Conservation (phyloP, 2,888 invertebrate genomes). For the Sympetrum striolatum region DNA sequence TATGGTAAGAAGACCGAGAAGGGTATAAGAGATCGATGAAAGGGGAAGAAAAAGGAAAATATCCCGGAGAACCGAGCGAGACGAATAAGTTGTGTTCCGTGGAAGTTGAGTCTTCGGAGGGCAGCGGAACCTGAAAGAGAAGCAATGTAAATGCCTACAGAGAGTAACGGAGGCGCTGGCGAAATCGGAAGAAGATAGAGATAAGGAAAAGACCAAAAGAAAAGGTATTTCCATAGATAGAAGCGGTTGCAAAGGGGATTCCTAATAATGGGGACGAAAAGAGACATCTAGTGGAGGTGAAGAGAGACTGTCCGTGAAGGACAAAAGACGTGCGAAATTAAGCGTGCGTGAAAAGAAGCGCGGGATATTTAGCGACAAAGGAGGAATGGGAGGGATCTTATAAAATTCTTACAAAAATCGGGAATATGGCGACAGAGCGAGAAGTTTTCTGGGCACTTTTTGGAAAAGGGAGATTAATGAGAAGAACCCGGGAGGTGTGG, state of each 20-base stretch:
- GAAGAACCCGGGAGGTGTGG: not conserved
- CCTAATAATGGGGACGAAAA: not conserved
- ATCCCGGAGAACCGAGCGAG: not conserved
- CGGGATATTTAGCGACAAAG: not conserved
- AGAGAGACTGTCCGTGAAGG: not conserved
- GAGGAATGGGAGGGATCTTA: not conserved
- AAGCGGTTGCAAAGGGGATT: not conserved
- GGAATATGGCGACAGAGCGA: conserved; percentile 27
- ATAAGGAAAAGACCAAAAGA: not conserved
- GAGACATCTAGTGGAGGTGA: not conserved
- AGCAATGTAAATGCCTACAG: not conserved
- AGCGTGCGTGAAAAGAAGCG: conserved; percentile 35
- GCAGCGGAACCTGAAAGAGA: conserved; percentile 23
- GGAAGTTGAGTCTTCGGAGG: conserved; percentile 9
- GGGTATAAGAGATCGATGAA: not conserved
- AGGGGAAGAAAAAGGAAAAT: not conserved
- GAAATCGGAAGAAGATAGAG: not conserved
- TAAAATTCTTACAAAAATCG: conserved; percentile 14
- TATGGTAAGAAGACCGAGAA: not conserved
- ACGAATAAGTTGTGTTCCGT: conserved; percentile 14
- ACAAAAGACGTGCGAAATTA: conserved; percentile 35
- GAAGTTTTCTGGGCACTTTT: conserved; percentile 25
- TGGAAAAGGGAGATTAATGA: conserved; percentile 31
- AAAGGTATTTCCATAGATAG: not conserved
- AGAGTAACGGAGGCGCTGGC: not conserved